Evolutionary conservation across 2,888 invertebrate genomes (phyloP).

Genomic region (Euplexia lucipara): DNA sequence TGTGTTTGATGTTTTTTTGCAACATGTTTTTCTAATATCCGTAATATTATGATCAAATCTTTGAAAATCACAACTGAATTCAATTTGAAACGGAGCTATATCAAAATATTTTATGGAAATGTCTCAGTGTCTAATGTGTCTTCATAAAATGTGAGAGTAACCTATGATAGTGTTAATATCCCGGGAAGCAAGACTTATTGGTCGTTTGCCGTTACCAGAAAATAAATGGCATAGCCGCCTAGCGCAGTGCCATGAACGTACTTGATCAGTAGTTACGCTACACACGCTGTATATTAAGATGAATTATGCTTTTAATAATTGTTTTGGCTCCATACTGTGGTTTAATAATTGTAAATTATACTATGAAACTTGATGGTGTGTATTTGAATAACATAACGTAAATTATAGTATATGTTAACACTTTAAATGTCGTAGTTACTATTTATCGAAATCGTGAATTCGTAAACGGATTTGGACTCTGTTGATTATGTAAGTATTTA

Average conservation of each 20-base stretch:
- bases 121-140: slow-evolving; percentile 85
- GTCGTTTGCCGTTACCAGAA: slow-evolving; percentile 88
- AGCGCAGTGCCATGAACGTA: slow-evolving; percentile 65
- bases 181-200: slow-evolving; percentile 90
- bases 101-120: slow-evolving; percentile 83
- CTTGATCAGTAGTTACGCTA: slow-evolving; percentile 66
- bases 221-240: slow-evolving; percentile 85
- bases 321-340: slow-evolving; percentile 40
- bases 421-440: slow-evolving; percentile 4
- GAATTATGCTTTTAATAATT: slow-evolving; percentile 62
- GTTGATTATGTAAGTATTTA: background rate
- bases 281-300: slow-evolving; percentile 59
- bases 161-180: slow-evolving; percentile 91
- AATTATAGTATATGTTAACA: background rate
- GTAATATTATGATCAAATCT: slow-evolving; percentile 48
- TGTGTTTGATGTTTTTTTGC: too few species aligned
- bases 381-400: slow-evolving; percentile 12
- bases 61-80: slow-evolving; percentile 60
- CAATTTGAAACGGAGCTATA: slow-evolving; percentile 60
- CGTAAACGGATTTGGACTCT: background rate
- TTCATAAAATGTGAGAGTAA: slow-evolving; percentile 89
- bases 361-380: slow-evolving; percentile 15
- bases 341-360: slow-evolving; percentile 36
- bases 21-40: too few species aligned
- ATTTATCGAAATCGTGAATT: background rate